phyloP scores from a whole-genome alignment of 1,140 invertebrate species.

The Meteorus sp. region DNA sequence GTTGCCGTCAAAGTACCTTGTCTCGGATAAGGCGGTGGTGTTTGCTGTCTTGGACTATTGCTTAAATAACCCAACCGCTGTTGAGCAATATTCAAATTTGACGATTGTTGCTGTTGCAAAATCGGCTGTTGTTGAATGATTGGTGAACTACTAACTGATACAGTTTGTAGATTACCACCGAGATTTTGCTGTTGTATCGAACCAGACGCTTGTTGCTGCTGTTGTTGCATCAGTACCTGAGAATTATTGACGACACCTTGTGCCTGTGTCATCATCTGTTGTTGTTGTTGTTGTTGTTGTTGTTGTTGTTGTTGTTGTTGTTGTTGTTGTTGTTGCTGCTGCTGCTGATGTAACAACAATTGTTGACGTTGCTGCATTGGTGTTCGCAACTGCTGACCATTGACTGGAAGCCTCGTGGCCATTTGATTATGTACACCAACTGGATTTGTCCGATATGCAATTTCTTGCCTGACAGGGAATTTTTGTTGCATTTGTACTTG shows the following conservation, averaged over 20 bases:
- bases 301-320: slow-evolving; percentile 37
- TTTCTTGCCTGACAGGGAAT: slow-evolving; percentile 51
- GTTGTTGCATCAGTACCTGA: slow-evolving; percentile 33
- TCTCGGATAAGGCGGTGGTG: slow-evolving; percentile 53
- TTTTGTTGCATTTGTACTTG: slow-evolving; percentile 57
- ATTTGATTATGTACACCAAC: slow-evolving; percentile 46
- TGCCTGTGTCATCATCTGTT: slow-evolving; percentile 8
- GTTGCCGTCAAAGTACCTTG: slow-evolving; percentile 25
- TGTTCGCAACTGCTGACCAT: slow-evolving; percentile 50
- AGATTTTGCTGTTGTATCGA: slow-evolving; percentile 45
- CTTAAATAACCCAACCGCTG: slow-evolving; percentile 54
- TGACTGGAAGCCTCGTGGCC: slow-evolving; percentile 47
- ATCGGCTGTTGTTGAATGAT: slow-evolving; percentile 28
- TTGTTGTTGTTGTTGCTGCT: slow-evolving; percentile 36
- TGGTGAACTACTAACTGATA: slow-evolving; percentile 21
- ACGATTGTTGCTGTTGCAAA: slow-evolving; percentile 30
- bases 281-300: slow-evolving; percentile 26
- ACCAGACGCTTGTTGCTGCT: slow-evolving; percentile 38
- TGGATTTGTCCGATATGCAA: slow-evolving; percentile 43
- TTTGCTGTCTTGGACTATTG: slow-evolving; percentile 52
- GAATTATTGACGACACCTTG: slow-evolving; percentile 22
- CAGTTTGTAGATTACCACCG: slow-evolving; percentile 37
- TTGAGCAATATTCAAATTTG: slow-evolving; percentile 43
- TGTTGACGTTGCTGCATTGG: slow-evolving; percentile 49
- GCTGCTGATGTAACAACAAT: slow-evolving; percentile 38